Conservation (phyloP, 2,113 vertebrate genomes). For the Lonchura striata region DNA sequence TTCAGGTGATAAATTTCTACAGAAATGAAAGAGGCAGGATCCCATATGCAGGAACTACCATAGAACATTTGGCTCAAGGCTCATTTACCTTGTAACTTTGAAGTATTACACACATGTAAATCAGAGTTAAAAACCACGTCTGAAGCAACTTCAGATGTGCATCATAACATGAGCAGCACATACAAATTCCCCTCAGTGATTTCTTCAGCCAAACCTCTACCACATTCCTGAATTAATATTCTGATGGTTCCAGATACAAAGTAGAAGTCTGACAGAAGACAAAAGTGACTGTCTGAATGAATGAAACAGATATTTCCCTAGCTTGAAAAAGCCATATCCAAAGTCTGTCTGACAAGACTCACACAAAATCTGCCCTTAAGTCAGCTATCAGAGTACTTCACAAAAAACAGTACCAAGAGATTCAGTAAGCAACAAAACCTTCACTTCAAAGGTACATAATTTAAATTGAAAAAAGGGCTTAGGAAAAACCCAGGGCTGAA, state of each 20-base stretch:
- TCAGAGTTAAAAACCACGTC: not conserved
- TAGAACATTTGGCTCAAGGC: not conserved
- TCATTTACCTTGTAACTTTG: not conserved
- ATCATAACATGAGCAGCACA: not conserved
- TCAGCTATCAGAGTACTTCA: not conserved
- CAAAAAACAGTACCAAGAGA: not conserved
- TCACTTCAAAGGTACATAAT: not conserved
- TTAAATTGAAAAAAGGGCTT: not conserved
- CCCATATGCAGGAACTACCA: not conserved
- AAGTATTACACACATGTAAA: not conserved
- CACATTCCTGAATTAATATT: not conserved
- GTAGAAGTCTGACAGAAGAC: not conserved
- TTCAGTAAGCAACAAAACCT: not conserved
- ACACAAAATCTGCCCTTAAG: not conserved
- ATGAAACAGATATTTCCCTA: not conserved
- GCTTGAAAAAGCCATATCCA: not conserved
- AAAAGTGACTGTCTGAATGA: not conserved
- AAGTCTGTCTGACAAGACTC: not conserved
- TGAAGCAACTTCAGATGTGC: not conserved
- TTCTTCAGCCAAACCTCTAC: not conserved
- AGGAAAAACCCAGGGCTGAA: not conserved
- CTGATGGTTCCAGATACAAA: not conserved
- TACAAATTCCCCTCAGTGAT: not conserved
- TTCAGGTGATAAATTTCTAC: not conserved
- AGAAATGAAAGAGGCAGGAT: not conserved